phyloP scores from a whole-genome alignment of 2,113 vertebrate genomes.

The Girardinichthys multiradiatus region DNA sequence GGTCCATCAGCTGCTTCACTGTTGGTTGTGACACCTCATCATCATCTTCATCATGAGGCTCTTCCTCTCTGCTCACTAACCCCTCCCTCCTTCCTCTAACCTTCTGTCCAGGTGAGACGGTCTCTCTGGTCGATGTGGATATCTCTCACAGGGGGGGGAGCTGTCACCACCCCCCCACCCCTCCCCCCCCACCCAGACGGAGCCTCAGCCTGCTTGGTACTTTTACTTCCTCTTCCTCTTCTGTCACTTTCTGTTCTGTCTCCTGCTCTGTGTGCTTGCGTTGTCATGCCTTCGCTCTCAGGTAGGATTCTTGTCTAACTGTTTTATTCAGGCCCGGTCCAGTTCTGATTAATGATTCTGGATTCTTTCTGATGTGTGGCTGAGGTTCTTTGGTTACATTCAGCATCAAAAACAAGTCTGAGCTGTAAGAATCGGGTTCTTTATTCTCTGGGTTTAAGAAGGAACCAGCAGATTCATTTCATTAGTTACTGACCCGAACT shows the following conservation, averaged over 20 bases:
- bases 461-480: too few relatives aligned
- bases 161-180: constrained; percentile 90
- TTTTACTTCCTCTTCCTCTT: constrained; percentile 11
- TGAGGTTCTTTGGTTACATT: too few relatives aligned
- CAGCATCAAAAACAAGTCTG: too few relatives aligned
- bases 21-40: background rate
- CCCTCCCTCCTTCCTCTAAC: constrained; percentile 5
- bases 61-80: background rate
- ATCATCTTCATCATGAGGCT: background rate
- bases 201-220: constrained; percentile 95
- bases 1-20: too few relatives aligned
- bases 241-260: background rate
- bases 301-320: background rate
- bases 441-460: too few relatives aligned
- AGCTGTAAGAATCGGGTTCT: too few relatives aligned
- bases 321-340: background rate
- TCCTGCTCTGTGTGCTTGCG: accelerated
- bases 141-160: constrained; percentile 87
- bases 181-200: constrained; percentile 89
- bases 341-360: background rate
- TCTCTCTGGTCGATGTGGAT: constrained; percentile 94
- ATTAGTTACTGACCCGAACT: too few relatives aligned
- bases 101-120: constrained; percentile 86
- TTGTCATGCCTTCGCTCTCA: background rate
- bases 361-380: too few relatives aligned